Percentiles rank a stretch among this genome's conserved stretches.
Evolutionary conservation across 2,797 vertebrate species (phyloP).

Genomic region (Peromyscus melanophrys): DNA sequence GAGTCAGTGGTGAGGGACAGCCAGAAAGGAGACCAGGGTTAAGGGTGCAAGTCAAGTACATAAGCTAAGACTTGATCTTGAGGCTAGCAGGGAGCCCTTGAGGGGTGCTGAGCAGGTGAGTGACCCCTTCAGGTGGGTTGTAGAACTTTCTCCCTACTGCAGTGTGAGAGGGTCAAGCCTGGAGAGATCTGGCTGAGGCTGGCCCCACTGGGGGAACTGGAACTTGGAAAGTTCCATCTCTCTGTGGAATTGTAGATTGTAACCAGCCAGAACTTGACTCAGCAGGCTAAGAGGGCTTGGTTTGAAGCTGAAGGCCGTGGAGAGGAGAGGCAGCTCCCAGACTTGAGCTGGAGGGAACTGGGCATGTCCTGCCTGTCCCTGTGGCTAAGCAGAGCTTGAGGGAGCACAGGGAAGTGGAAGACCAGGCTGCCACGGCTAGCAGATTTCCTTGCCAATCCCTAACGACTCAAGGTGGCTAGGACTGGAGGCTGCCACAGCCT

Average conservation of each 20-base stretch:
- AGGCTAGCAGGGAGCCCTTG: neutral
- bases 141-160: neutral
- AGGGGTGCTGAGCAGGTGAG: neutral
- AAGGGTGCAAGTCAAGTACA: neutral
- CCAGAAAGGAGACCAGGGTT: neutral
- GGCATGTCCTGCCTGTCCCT: neutral
- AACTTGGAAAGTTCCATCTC: constrained; percentile 5
- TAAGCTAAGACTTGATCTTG: neutral
- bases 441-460: neutral
- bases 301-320: neutral
- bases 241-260: neutral
- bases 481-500: no score
- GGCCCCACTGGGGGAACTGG: neutral
- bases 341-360: neutral
- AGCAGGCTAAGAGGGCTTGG: neutral
- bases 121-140: neutral
- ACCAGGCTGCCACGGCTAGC: fast-evolving
- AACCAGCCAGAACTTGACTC: neutral
- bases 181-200: neutral
- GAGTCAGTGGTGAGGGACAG: neutral
- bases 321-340: neutral
- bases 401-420: neutral
- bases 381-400: neutral
- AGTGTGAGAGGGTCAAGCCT: neutral
- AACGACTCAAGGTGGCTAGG: neutral